Conservation (phyloP, 1,140 invertebrate species). For the Helicoverpa armigera region DNA sequence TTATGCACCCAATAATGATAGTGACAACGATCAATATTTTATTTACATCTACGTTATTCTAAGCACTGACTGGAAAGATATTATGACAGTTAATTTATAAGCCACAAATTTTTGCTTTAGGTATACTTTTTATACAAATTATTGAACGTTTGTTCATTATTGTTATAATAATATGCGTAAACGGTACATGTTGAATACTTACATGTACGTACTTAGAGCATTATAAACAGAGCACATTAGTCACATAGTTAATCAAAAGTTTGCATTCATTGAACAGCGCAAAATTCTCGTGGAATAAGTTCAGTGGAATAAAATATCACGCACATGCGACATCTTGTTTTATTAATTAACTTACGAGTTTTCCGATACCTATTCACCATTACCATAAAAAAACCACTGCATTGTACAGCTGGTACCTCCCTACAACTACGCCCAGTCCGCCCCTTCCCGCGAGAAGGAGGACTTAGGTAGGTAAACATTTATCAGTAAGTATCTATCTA, state of each 20-base stretch:
- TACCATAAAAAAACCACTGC: too few relatives aligned
- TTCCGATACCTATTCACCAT: too few relatives aligned
- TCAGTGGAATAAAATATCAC: conserved; percentile 83
- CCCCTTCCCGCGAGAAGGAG: too few relatives aligned
- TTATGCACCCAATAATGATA: conserved; percentile 44
- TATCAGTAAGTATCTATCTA: too few relatives aligned
- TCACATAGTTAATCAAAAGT: conserved; percentile 80
- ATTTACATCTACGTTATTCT: conserved; percentile 50
- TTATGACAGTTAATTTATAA: conserved; percentile 59
- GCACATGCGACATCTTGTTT: conserved; percentile 81
- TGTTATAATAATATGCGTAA: conserved; percentile 63
- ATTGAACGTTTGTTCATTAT: conserved; percentile 74
- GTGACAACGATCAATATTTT: conserved; percentile 44
- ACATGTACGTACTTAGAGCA: conserved; percentile 74
- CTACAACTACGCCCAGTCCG: too few relatives aligned
- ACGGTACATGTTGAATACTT: conserved; percentile 66
- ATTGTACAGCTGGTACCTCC: too few relatives aligned
- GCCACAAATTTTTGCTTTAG: conserved; percentile 71
- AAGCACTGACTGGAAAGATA: conserved; percentile 61
- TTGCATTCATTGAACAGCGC: conserved; percentile 76
- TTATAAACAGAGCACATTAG: conserved; percentile 82
- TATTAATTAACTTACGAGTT: conserved; percentile 55
- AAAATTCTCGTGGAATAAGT: conserved; percentile 79
- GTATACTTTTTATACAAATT: conserved; percentile 76
- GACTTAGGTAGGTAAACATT: too few relatives aligned